These are phyloP conservation scores for Dastarcus helophoroides DNA, from an alignment of 2,888 invertebrate species.

Conservation along the genomic window DNA sequence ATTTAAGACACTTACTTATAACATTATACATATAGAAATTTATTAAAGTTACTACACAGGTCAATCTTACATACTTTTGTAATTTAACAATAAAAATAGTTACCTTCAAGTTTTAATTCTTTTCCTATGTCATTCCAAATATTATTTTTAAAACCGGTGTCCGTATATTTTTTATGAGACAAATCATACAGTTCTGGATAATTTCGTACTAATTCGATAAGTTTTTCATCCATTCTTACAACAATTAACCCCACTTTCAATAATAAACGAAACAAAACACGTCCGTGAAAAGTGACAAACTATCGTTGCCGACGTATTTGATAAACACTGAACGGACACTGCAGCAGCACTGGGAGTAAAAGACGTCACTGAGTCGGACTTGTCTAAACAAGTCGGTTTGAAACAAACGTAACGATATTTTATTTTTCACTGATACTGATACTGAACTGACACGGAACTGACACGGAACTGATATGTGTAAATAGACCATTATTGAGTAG, in stretches of 20 bases:
- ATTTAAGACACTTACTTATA: too few relatives aligned
- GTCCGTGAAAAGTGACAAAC: constrained; percentile 5
- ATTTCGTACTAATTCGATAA: constrained; percentile 9
- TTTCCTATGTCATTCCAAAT: constrained; percentile 10
- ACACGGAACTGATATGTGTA: constrained; percentile 1
- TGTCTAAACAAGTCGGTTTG: background rate
- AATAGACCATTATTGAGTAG: constrained; percentile 2
- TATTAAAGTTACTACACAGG: background rate
- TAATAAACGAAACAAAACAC: too few relatives aligned
- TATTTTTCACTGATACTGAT: background rate
- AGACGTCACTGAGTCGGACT: background rate
- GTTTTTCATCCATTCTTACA: constrained; percentile 9
- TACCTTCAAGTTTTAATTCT: constrained; percentile 7
- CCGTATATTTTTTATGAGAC: constrained; percentile 11
- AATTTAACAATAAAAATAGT: constrained; percentile 1
- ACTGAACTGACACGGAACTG: background rate
- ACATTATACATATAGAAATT: too few relatives aligned
- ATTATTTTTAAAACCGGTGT: constrained; percentile 6
- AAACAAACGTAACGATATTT: background rate
- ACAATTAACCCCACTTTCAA: background rate
- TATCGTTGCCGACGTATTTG: constrained; percentile 1
- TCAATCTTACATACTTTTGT: too few relatives aligned
- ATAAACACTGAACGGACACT: background rate
- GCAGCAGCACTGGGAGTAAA: background rate
- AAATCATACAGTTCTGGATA: constrained; percentile 9